Base-by-base conservation (phyloP, 2,797 vertebrate species). In the Dermochelys coriacea region DNA sequence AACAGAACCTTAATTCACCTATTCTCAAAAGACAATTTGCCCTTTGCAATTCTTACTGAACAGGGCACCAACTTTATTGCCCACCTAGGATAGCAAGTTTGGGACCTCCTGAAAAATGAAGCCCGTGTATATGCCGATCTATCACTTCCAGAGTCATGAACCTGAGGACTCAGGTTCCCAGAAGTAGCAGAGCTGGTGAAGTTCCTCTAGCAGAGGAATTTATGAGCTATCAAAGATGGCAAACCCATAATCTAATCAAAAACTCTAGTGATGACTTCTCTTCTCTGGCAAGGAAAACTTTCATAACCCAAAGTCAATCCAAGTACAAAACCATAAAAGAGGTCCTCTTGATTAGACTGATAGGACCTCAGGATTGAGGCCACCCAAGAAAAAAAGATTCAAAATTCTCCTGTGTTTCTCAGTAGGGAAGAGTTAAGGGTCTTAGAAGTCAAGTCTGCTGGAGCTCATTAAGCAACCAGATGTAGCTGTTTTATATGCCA, bases 351-450 rank as follows among this genome's bases (percentile, higher is more conserved):
- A 1, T 14, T 80, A 37, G 18, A 8, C 34, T 57, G 0, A 2
- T 34, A 0, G 4, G 71, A 74, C 47, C 47, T 3, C 5, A 52
- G 7, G 1, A 5, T 12, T 84, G 54, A 74, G 25, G 31, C 12
- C 37, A 45, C 49, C 27, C 0, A 0, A 74, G 14, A 54, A 84
- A 54, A 81, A 75, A 0, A n/a, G 3, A 50, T 50, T 29, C 34
- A 31, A 5, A 87, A 59, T 75, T 49, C 14, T 83, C 50, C 31
- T 31, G 1, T 34, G 25, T 41, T 90, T 91, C 50, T 85, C 29
- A 31, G 47, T 1, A 86, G 61, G 52, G 34, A 45, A 78, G 25
- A 71, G 0, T 52, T 29, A 0, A 15, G 3, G 5, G 68, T 52
- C 29, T 54, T 4, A 12, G 86, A 80, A 16, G 87, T 50, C 47